These are phyloP conservation scores for Acrocephalus arundinaceus DNA, from an alignment of 2,113 vertebrate genomes.

Conservation along the genomic window DNA sequence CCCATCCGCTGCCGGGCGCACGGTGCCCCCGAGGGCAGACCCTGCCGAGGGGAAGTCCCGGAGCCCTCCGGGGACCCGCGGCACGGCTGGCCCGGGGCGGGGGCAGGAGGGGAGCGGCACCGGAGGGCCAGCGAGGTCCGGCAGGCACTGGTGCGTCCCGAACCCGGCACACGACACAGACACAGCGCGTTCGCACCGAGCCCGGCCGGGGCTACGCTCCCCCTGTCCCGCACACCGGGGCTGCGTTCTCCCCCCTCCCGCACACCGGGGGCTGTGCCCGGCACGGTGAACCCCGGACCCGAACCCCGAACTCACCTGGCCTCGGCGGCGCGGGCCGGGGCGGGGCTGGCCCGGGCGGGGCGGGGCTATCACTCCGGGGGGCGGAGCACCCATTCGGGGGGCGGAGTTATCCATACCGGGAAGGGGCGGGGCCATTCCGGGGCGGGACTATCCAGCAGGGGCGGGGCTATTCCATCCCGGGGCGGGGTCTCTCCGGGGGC, in stretches of 20 bases:
- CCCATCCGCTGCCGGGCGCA: neutral
- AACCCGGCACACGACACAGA: neutral
- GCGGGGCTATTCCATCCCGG: too few species aligned
- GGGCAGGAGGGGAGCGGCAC: neutral
- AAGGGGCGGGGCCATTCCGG: too few species aligned
- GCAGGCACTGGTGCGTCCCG: neutral
- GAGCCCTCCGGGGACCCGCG: neutral
- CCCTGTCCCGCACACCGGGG: neutral
- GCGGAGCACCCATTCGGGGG: too few species aligned
- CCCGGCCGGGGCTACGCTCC: neutral
- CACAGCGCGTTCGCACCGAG: too few species aligned
- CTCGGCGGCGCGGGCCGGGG: neutral
- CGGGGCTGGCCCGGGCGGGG: neutral
- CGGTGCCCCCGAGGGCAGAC: neutral
- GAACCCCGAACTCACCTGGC: neutral
- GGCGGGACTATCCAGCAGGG: too few species aligned
- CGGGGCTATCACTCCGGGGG: neutral
- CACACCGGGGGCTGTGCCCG: neutral
- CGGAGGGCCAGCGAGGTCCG: too few species aligned
- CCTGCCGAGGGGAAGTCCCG: too few species aligned
- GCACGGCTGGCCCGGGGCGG: neutral
- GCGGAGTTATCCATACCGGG: too few species aligned
- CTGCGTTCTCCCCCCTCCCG: neutral
- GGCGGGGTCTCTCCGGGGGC: neutral
- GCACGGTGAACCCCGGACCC: fast-evolving